Evolutionary conservation across 2,113 vertebrate genomes (phyloP).

Genomic region (Microtus montanus): DNA sequence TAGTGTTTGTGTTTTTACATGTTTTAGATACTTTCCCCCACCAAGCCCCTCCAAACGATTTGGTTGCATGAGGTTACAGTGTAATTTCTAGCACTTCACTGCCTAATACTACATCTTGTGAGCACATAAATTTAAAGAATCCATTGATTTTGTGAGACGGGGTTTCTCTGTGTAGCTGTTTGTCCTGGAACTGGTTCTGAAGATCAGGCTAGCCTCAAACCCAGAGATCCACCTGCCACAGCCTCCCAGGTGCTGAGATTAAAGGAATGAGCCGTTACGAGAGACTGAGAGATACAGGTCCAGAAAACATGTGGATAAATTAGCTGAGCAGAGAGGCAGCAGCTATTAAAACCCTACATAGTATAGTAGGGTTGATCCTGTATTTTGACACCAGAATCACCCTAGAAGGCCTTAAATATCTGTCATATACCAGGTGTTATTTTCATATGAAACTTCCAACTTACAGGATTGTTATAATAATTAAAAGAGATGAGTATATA

Average conservation of each 20-base stretch:
- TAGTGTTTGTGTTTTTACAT: background rate
- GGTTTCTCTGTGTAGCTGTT: background rate
- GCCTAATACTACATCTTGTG: background rate
- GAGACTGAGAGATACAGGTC: background rate
- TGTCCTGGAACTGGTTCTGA: background rate
- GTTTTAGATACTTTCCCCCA: background rate
- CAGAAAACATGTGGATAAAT: background rate
- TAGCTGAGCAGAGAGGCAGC: background rate
- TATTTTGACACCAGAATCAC: constrained; percentile 3
- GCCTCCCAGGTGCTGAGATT: background rate
- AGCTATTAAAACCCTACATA: background rate
- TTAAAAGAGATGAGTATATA: background rate
- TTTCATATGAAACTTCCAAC: background rate
- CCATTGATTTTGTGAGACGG: background rate
- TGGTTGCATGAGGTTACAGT: constrained; percentile 28
- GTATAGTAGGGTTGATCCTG: background rate
- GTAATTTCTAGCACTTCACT: background rate
- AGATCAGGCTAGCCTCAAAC: background rate
- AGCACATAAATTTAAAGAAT: background rate
- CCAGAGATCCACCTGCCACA: background rate
- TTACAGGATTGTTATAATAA: background rate
- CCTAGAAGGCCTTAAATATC: background rate
- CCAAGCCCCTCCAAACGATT: background rate
- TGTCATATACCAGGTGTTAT: background rate
- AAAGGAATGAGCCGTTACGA: background rate